These are phyloP conservation scores for Orientallactaga bullata DNA, from an alignment of 2,113 vertebrate species.

Conservation along the genomic window DNA sequence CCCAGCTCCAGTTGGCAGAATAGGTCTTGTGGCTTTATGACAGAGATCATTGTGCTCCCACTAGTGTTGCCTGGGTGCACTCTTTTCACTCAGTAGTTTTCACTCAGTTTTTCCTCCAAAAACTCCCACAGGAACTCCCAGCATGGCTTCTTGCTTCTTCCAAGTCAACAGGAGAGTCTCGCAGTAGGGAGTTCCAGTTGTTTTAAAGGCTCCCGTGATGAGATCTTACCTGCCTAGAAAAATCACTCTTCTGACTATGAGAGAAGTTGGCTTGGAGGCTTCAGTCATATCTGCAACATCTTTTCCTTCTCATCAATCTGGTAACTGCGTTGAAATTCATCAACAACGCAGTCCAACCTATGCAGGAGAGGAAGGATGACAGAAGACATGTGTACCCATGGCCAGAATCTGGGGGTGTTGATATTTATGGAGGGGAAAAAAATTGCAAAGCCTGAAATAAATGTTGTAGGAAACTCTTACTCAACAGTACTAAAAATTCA, in stretches of 20 bases:
- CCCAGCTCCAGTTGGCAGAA: neutral
- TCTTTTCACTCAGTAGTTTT: neutral
- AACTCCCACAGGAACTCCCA: neutral
- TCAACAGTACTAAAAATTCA: neutral
- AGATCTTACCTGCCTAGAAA: no score
- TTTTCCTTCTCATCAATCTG: neutral
- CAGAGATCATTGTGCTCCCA: neutral
- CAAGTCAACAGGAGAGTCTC: neutral
- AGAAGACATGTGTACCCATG: neutral
- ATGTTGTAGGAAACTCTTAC: rapidly evolving
- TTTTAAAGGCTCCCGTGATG: no score
- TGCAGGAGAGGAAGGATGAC: neutral
- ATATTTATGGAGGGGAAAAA: neutral
- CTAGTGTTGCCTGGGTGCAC: neutral
- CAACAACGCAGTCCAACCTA: rapidly evolving
- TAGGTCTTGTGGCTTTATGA: neutral
- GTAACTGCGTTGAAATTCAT: neutral
- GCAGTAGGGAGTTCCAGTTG: neutral
- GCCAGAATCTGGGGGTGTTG: neutral
- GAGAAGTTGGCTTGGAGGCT: neutral
- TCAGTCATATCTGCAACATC: neutral
- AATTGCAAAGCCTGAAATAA: neutral
- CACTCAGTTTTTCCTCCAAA: neutral
- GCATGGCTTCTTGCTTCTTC: neutral
- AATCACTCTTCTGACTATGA: neutral